Base-by-base conservation (phyloP, 1,140 invertebrate species). In the Cepaea nemoralis region DNA sequence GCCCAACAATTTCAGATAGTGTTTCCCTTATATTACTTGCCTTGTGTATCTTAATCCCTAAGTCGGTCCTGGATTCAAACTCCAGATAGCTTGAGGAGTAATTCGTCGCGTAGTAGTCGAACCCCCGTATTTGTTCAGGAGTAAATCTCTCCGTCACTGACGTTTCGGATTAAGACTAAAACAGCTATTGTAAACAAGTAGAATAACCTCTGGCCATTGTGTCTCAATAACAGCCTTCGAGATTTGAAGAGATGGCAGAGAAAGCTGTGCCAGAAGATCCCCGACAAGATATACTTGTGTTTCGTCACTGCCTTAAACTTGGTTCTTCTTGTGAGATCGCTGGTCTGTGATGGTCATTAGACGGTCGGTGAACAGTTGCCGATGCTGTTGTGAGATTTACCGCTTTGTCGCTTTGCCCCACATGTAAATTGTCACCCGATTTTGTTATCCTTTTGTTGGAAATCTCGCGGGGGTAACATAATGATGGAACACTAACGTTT, bases 21-120 rank as follows among this genome's bases (percentile, higher is more conserved):
- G 42, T 45, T 45, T 45, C 42, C 33, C 39, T 10, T 71, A 12
- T 35, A 71, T 71, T 40, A 39, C 27, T 19, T 35, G 39, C 69
- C 16, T 71, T 71, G 33, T 71, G 33, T 5, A 14, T 24, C 33
- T n/a, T 71, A 71, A 71, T 71, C 69, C 69, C 69, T n/a, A 35
- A 35, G 6, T 39, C 33, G 35, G 39, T 24, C 6, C 8, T 8
- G 69, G 22, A n/a, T 35, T 5, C 24, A n/a, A 35, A 35, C 14
- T 24, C 19, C 14, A 16, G n/a, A n/a, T n/a, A n/a, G n/a, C n/a
- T n/a, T n/a, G 3, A 33, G 69, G 27, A 6, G n/a, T 71, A 71
- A 71, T 35, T 71, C 31, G 8, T 39, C 33, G 35, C n/a, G 37
- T 24, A 8, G 14, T 35, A 71, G 69, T 31, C 8, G 69, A 71